Conservation (phyloP, 2,888 invertebrate species). For the Tetragonisca angustula region DNA sequence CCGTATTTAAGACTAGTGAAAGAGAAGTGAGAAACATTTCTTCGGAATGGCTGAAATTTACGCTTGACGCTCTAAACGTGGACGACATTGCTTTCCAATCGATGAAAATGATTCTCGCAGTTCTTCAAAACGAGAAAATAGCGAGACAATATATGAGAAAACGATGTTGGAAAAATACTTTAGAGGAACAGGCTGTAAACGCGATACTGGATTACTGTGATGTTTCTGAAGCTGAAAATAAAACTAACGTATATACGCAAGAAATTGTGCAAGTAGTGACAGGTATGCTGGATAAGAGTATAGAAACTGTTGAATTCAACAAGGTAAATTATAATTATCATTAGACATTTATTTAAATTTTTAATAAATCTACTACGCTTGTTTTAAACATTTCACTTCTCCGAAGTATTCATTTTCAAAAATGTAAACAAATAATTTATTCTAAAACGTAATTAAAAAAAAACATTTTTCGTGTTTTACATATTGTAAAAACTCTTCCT, state of each 20-base stretch:
- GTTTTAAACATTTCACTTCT: no score
- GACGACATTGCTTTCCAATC: slow-evolving; percentile 48
- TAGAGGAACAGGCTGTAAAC: slow-evolving; percentile 62
- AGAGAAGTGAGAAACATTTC: slow-evolving; percentile 33
- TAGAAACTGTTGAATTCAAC: slow-evolving; percentile 13
- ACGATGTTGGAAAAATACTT: slow-evolving; percentile 75
- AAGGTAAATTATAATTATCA: slow-evolving; percentile 41
- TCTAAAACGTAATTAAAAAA: no score
- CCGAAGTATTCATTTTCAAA: no score
- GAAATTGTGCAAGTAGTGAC: slow-evolving; percentile 39
- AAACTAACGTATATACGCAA: slow-evolving; percentile 35
- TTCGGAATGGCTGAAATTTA: slow-evolving; percentile 42
- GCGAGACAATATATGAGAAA: slow-evolving; percentile 35
- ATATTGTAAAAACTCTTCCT: no score
- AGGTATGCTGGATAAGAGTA: slow-evolving; percentile 23
- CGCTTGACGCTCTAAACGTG: slow-evolving; percentile 27
- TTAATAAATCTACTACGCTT: no score
- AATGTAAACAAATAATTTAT: background rate
- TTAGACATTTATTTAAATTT: no score
- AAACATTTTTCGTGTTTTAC: no score
- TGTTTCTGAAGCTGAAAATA: slow-evolving; percentile 43
- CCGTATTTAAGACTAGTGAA: background rate
- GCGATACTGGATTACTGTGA: slow-evolving; percentile 59
- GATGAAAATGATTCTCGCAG: slow-evolving; percentile 47
- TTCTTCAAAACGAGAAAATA: slow-evolving; percentile 30